Percentiles rank a stretch among this genome's conserved stretches.
Evolutionary conservation across 2,888 invertebrate genomes (phyloP).

Genomic region (Carabus problematicus): DNA sequence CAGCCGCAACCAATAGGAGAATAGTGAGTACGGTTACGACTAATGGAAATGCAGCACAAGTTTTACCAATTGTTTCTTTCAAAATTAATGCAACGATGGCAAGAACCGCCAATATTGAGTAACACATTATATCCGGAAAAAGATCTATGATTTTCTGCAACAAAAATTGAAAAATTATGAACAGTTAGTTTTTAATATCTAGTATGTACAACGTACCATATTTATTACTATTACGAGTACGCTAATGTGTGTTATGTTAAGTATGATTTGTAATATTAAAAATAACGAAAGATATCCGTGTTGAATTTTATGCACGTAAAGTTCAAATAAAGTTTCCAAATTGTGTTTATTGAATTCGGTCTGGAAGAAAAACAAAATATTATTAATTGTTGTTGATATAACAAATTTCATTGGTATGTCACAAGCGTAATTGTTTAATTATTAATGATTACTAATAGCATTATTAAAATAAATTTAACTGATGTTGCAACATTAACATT

Average conservation of each 20-base stretch:
- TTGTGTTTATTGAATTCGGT: slow-evolving; percentile 78
- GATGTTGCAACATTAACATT: too few species aligned
- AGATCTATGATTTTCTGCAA: slow-evolving; percentile 45
- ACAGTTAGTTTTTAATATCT: not conserved
- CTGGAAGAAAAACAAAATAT: slow-evolving; percentile 61
- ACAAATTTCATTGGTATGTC: not conserved
- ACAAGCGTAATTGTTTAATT: not conserved
- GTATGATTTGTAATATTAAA: slow-evolving; percentile 71
- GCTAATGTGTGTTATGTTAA: slow-evolving; percentile 69
- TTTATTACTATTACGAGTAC: slow-evolving; percentile 60
- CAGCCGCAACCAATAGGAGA: slow-evolving; percentile 61
- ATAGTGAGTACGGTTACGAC: slow-evolving; percentile 58
- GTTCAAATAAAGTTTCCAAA: slow-evolving; percentile 75
- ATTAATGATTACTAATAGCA: too few species aligned
- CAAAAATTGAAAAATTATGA: slow-evolving; percentile 16
- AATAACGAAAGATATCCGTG: slow-evolving; percentile 81
- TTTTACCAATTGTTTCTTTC: slow-evolving; percentile 56
- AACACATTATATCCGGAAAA: slow-evolving; percentile 60
- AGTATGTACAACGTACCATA: slow-evolving; percentile 44
- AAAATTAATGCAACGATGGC: slow-evolving; percentile 60
- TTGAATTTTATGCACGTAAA: slow-evolving; percentile 78
- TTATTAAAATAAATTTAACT: too few species aligned
- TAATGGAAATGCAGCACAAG: slow-evolving; percentile 55
- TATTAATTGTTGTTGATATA: not conserved
- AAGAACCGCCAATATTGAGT: slow-evolving; percentile 57